Conservation (phyloP, 2,113 vertebrate genomes). For the Caranx ignobilis region DNA sequence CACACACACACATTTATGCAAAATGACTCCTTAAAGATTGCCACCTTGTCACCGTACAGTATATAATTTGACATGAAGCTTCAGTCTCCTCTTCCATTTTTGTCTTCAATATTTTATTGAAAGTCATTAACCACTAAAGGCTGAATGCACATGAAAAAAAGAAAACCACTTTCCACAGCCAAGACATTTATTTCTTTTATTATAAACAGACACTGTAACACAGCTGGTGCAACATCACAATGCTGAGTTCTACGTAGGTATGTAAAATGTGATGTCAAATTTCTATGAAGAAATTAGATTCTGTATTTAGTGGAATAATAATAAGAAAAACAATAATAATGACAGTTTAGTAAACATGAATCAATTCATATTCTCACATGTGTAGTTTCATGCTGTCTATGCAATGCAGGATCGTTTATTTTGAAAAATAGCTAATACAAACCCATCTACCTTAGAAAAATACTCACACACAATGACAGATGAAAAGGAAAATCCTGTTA, state of each 20-base stretch:
- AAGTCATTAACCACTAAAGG: not conserved
- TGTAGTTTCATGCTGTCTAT: not conserved
- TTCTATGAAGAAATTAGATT: too few species aligned
- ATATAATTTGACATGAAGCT: not conserved
- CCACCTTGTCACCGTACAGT: not conserved
- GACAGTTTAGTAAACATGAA: not conserved
- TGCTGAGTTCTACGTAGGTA: too few species aligned
- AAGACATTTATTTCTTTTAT: not conserved
- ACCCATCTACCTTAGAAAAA: not conserved
- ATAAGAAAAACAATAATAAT: not conserved
- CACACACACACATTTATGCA: conserved; percentile 31
- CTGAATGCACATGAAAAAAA: not conserved
- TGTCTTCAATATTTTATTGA: not conserved
- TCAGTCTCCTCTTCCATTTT: not conserved
- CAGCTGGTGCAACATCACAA: not conserved
- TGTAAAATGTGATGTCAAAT: too few species aligned
- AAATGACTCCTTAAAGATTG: not conserved
- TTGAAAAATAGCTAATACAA: not conserved
- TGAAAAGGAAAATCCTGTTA: conserved; percentile 13
- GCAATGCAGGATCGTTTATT: not conserved
- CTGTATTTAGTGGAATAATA: not conserved
- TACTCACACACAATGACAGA: not conserved
- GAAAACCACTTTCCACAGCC: not conserved
- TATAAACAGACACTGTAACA: not conserved
- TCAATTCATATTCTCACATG: not conserved